Percentiles rank a stretch among this genome's conserved stretches.
Conservation (phyloP, 2,113 vertebrate species). For the Oxyruncus cristatus region DNA sequence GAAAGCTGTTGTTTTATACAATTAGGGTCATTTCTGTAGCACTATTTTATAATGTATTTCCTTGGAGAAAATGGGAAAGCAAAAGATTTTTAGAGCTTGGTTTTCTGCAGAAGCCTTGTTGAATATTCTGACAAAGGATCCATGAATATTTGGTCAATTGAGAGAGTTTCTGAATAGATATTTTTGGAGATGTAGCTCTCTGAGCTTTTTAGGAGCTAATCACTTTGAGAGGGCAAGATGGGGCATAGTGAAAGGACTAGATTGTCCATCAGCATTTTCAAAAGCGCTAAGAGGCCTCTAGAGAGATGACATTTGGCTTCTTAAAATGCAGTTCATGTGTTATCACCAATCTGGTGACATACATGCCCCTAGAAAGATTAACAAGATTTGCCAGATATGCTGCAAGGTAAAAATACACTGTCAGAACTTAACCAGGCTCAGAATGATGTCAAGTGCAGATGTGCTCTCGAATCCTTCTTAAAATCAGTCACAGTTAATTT, state of each 20-base stretch:
- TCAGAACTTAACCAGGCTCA: neutral
- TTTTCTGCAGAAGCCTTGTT: neutral
- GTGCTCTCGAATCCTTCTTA: neutral
- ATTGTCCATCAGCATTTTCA: constrained; percentile 25
- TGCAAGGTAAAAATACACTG: neutral
- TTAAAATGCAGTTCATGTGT: constrained; percentile 19
- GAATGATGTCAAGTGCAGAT: neutral
- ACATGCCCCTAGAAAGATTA: constrained; percentile 13
- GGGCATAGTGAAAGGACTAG: neutral
- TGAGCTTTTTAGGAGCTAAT: neutral
- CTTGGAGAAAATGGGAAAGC: neutral
- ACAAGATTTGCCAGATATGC: constrained; percentile 1
- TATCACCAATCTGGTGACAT: constrained; percentile 31
- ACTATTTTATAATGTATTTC: neutral
- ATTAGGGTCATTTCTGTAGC: neutral
- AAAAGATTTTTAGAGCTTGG: neutral
- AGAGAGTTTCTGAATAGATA: neutral
- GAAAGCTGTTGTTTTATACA: neutral
- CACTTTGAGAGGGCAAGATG: neutral
- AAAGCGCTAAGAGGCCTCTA: constrained; percentile 5
- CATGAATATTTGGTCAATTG: neutral
- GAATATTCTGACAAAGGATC: neutral
- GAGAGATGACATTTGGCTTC: constrained; percentile 21
- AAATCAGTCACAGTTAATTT: constrained; percentile 27
- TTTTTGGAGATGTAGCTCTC: neutral